Evolutionary conservation across 2,797 vertebrate genomes (phyloP).

Genomic region (Pachyuromys duprasi): DNA sequence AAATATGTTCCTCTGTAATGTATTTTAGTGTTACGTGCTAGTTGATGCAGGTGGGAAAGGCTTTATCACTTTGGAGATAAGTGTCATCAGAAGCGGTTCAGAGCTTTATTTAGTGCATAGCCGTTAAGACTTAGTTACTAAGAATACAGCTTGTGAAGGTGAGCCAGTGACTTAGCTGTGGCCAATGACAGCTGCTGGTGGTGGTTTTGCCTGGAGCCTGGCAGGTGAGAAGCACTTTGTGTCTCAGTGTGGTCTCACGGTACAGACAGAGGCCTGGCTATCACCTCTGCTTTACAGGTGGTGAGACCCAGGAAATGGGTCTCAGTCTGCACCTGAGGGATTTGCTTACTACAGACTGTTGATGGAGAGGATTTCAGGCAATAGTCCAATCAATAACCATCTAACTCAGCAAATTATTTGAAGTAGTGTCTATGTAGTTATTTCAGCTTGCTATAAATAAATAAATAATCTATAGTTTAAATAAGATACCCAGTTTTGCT

Average conservation of each 20-base stretch:
- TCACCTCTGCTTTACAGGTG: background rate
- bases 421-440: background rate
- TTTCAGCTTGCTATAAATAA: background rate
- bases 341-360: background rate
- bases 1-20: background rate
- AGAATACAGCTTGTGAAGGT: background rate
- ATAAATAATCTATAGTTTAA: slow-evolving; percentile 11
- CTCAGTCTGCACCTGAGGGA: rapidly evolving
- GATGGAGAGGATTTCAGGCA: background rate
- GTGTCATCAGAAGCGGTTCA: background rate
- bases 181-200: background rate
- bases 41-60: background rate
- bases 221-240: background rate
- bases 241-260: background rate
- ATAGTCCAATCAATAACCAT: background rate
- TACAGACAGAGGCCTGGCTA: background rate
- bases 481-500: background rate
- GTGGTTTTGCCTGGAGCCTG: background rate
- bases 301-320: background rate
- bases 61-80: background rate
- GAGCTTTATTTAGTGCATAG: background rate
- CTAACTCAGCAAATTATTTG: background rate
- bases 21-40: background rate
- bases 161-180: background rate
- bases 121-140: background rate